These are phyloP conservation scores for Odontomachus brunneus DNA, from an alignment of 1,140 invertebrate genomes.

Conservation along the genomic window DNA sequence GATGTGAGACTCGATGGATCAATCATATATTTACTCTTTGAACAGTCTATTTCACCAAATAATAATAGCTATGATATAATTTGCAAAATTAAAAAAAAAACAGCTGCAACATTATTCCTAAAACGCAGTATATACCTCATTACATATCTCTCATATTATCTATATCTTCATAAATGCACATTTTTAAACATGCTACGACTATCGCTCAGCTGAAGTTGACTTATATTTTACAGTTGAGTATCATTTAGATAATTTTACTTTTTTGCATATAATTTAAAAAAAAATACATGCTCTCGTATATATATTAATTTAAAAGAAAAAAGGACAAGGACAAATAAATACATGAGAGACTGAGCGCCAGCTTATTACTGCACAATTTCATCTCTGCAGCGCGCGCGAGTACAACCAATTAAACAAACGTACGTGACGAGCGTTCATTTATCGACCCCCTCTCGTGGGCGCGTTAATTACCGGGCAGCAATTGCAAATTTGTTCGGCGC, in stretches of 20 bases:
- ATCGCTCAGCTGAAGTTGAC: background rate
- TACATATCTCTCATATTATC: background rate
- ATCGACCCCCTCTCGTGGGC: conserved; percentile 28
- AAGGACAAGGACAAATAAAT: background rate
- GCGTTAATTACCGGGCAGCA: conserved; percentile 51
- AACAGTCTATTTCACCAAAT: no score
- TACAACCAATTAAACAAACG: conserved; percentile 27
- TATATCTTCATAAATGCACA: background rate
- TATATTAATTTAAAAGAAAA: conserved; percentile 27
- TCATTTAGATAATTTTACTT: conserved; percentile 30
- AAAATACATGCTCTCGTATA: background rate
- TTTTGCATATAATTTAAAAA: no score
- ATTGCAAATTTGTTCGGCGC: conserved; percentile 51
- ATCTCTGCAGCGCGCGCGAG: background rate
- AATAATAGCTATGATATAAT: background rate
- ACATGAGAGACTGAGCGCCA: background rate
- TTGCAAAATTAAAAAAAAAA: background rate
- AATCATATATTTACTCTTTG: no score
- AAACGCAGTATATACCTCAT: background rate
- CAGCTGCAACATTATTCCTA: background rate
- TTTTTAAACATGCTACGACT: background rate
- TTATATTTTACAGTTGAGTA: background rate
- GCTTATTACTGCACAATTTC: conserved; percentile 40
- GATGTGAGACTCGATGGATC: no score
- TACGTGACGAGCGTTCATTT: conserved; percentile 18